Conservation (phyloP, 92 coral and sea anemone species). For the Epizoanthus stellaris region DNA sequence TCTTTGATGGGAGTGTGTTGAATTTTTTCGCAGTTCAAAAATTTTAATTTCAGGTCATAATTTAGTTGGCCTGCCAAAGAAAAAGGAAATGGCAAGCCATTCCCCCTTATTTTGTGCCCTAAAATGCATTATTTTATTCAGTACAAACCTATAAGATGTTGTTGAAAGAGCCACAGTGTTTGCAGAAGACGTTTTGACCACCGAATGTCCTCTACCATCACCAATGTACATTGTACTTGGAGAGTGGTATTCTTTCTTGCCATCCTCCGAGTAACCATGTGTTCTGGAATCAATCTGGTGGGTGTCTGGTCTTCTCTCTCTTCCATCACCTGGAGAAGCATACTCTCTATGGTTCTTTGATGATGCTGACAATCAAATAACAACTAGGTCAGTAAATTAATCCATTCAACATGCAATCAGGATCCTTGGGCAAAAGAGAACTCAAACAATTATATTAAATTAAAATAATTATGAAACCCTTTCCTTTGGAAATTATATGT, state of each 20-base stretch:
- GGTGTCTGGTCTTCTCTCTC: conserved; percentile 43
- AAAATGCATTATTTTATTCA: background rate
- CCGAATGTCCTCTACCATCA: conserved; percentile 76
- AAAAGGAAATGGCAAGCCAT: no score
- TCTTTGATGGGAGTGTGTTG: no score
- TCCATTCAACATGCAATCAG: no score
- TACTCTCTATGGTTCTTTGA: conserved; percentile 28
- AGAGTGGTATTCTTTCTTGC: conserved; percentile 63
- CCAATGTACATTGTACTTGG: conserved; percentile 37
- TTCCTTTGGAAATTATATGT: no score
- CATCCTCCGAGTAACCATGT: conserved; percentile 48
- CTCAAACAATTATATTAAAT: no score
- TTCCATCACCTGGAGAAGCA: conserved; percentile 23
- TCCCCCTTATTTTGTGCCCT: background rate
- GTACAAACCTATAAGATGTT: conserved; percentile 76
- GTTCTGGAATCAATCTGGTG: conserved; percentile 27
- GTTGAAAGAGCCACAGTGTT: conserved; percentile 93
- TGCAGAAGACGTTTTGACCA: conserved; percentile 93
- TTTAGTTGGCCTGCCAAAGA: no score
- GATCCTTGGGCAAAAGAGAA: no score
- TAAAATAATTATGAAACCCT: no score
- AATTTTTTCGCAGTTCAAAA: no score
- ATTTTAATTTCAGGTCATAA: no score
- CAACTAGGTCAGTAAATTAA: no score
- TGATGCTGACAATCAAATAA: background rate